Evolutionary conservation across 1,140 invertebrate genomes (phyloP).

Genomic region (Aphelinus certus): DNA sequence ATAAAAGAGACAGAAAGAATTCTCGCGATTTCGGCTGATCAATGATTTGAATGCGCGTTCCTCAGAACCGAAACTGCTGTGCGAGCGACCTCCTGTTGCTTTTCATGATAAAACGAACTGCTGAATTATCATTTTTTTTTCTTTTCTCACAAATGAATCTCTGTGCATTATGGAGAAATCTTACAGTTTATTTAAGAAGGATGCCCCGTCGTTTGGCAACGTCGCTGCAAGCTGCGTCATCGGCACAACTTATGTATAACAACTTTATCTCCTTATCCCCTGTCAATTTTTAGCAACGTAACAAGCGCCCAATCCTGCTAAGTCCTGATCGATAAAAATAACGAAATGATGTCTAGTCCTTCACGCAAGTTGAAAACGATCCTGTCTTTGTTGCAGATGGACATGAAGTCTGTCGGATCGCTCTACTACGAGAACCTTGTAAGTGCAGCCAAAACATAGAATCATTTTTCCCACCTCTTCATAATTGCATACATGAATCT

Average conservation of each 20-base stretch:
- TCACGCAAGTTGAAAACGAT: slow-evolving; percentile 64
- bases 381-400: slow-evolving; percentile 79
- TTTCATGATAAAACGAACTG: slow-evolving; percentile 13
- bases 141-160: slow-evolving; percentile 12
- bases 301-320: slow-evolving; percentile 47
- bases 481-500: neutral
- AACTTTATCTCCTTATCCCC: neutral
- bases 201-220: slow-evolving; percentile 64
- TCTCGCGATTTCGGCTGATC: slow-evolving; percentile 15
- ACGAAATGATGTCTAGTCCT: slow-evolving; percentile 53
- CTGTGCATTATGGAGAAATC: slow-evolving; percentile 49
- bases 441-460: slow-evolving; percentile 70
- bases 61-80: slow-evolving; percentile 16
- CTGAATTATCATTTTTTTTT: slow-evolving; percentile 11
- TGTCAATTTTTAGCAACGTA: slow-evolving; percentile 43
- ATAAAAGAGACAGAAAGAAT: slow-evolving; percentile 10
- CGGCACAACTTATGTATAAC: slow-evolving; percentile 62
- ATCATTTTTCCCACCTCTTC: slow-evolving; percentile 25
- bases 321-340: slow-evolving; percentile 47
- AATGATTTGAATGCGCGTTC: slow-evolving; percentile 20
- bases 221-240: slow-evolving; percentile 67
- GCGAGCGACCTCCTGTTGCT: slow-evolving; percentile 12
- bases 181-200: slow-evolving; percentile 64
- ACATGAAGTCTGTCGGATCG: slow-evolving; percentile 91
- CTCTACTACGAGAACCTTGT: slow-evolving; percentile 95